Evolutionary conservation across 2,113 vertebrate genomes (phyloP).

Genomic region (Ciconia maguari): DNA sequence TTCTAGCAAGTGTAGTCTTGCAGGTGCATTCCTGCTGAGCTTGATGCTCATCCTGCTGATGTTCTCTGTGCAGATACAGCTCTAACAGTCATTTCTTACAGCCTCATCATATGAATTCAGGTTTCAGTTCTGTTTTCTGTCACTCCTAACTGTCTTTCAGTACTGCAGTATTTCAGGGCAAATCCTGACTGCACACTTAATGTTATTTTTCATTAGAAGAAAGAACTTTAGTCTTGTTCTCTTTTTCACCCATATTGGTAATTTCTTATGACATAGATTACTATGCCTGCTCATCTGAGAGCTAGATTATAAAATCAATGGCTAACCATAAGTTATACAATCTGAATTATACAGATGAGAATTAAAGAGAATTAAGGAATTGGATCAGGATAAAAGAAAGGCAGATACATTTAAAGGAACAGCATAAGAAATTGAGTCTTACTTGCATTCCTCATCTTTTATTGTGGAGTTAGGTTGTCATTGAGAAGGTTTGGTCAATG

Average conservation of each 20-base stretch:
- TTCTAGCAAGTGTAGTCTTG: not conserved
- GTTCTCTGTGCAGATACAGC: not conserved
- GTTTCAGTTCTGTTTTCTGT: not conserved
- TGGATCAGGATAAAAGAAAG: not conserved
- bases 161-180: not conserved
- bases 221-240: not conserved
- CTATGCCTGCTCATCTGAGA: not conserved
- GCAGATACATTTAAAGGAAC: not conserved
- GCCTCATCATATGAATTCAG: not conserved
- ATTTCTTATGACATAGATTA: not conserved
- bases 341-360: not conserved
- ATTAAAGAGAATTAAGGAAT: not conserved
- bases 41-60: not conserved
- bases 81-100: not conserved
- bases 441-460: not conserved
- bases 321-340: not conserved
- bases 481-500: not conserved
- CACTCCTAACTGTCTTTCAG: not conserved
- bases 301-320: not conserved
- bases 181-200: not conserved
- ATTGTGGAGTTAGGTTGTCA: not conserved
- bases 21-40: not conserved
- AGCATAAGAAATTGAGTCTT: not conserved
- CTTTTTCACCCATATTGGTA: not conserved
- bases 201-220: not conserved